Conservation (phyloP, 1,140 invertebrate species). For the Caenorhabditis brenneri region DNA sequence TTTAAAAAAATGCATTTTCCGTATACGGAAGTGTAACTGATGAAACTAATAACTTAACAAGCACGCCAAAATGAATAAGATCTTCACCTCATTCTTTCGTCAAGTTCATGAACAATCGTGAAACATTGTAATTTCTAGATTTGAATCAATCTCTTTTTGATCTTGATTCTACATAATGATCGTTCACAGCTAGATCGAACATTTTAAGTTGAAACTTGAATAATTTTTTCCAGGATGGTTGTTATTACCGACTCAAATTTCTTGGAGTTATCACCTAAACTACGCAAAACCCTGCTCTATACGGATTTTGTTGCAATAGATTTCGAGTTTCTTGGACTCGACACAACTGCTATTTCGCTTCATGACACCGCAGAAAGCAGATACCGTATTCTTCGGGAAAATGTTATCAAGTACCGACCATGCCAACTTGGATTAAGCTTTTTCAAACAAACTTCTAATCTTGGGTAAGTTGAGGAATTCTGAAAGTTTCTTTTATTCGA, state of each 20-base stretch:
- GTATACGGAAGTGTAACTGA: too few species aligned
- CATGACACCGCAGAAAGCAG: not conserved
- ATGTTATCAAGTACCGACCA: not conserved
- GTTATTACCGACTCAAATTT: constrained; percentile 11
- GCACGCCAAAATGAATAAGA: too few species aligned
- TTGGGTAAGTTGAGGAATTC: not conserved
- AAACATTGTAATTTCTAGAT: too few species aligned
- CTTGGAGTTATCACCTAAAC: not conserved
- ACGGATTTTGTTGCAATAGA: not conserved
- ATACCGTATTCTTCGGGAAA: not conserved
- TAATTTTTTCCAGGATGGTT: not conserved
- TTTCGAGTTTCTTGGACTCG: constrained; percentile 22
- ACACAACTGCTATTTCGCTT: not conserved
- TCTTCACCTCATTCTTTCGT: too few species aligned
- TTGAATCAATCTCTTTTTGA: too few species aligned
- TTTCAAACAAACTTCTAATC: not conserved
- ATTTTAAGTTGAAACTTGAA: too few species aligned
- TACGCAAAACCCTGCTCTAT: not conserved
- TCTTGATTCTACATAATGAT: too few species aligned
- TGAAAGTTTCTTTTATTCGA: too few species aligned
- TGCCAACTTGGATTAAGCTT: constrained; percentile 6
- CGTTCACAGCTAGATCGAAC: too few species aligned
- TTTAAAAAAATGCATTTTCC: too few species aligned
- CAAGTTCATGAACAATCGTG: too few species aligned
- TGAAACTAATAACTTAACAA: too few species aligned